A percentile compares a stretch with the other conserved stretches of the same genome.
Conservation (phyloP, 2,113 vertebrate species). For the Mustelus asterias region DNA sequence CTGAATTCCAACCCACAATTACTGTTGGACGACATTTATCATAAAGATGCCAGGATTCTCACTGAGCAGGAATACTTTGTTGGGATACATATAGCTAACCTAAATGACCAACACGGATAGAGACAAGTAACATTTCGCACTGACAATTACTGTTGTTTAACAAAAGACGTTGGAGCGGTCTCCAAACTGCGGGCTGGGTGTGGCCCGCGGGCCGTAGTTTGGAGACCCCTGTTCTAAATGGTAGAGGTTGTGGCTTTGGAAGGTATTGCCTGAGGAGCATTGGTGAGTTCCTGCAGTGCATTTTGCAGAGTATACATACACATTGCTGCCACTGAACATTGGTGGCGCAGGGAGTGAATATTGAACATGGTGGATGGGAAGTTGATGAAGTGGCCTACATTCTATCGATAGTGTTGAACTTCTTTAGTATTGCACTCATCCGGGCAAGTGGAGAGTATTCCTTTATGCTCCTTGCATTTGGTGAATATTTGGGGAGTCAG, state of each 20-base stretch:
- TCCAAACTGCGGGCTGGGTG: too few species aligned
- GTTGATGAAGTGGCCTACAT: neutral
- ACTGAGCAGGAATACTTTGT: too few species aligned
- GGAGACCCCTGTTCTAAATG: too few species aligned
- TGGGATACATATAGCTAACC: too few species aligned
- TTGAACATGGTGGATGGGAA: neutral
- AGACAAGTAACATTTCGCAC: too few species aligned
- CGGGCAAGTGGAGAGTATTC: neutral
- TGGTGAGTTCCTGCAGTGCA: neutral
- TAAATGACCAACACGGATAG: too few species aligned
- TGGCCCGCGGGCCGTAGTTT: too few species aligned
- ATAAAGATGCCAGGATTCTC: too few species aligned
- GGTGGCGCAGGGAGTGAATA: neutral
- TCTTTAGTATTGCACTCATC: neutral
- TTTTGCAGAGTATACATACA: neutral
- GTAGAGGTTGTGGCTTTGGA: neutral
- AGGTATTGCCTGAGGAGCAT: neutral
- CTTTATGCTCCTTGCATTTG: neutral
- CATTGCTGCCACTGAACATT: neutral
- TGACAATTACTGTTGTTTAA: too few species aligned
- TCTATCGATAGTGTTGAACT: neutral
- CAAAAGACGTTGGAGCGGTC: too few species aligned
- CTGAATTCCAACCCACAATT: too few species aligned
- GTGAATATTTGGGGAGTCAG: neutral
- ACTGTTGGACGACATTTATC: too few species aligned